Percentiles rank a stretch among this genome's conserved stretches.
These are phyloP conservation scores for Theonella swinhoei DNA, from an alignment of 37 sponge, comb jelly and placozoan species.

Conservation along the genomic window DNA sequence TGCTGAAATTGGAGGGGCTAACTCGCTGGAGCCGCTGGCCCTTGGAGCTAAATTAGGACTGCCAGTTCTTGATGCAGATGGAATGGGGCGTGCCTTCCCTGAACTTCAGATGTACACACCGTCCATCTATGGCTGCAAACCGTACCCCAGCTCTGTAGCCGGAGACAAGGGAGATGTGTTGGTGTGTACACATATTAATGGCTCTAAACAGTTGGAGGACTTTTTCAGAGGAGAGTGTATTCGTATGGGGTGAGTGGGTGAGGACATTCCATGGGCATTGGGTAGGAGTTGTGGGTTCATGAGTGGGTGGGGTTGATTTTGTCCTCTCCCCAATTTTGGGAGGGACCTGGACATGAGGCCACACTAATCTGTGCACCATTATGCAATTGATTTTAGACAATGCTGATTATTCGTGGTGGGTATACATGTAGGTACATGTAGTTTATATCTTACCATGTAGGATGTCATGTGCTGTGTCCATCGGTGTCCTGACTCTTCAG, in stretches of 20 bases:
- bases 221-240: conserved; percentile 64
- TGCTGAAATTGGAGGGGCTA: conserved; percentile 78
- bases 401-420: too few relatives aligned
- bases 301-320: too few relatives aligned
- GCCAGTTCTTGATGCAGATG: conserved; percentile 87
- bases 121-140: conserved; percentile 57
- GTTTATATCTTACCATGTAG: conserved; percentile 40
- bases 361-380: too few relatives aligned
- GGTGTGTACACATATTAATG: conserved; percentile 22
- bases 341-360: too few relatives aligned
- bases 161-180: conserved; percentile 65
- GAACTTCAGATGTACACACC: conserved; percentile 91
- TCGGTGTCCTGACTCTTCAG: conserved; percentile 32
- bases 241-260: conserved; percentile 76
- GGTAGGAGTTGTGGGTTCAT: too few relatives aligned
- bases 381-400: too few relatives aligned
- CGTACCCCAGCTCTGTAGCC: conserved; percentile 59
- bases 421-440: too few relatives aligned
- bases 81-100: conserved; percentile 92
- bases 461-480: conserved; percentile 52
- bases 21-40: conserved; percentile 77
- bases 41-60: conserved; percentile 62
- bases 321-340: too few relatives aligned
- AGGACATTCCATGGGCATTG: conserved; percentile 2
- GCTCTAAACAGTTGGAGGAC: conserved; percentile 60